phyloP scores from a whole-genome alignment of 2,113 vertebrate genomes.

The Mus pahari region DNA sequence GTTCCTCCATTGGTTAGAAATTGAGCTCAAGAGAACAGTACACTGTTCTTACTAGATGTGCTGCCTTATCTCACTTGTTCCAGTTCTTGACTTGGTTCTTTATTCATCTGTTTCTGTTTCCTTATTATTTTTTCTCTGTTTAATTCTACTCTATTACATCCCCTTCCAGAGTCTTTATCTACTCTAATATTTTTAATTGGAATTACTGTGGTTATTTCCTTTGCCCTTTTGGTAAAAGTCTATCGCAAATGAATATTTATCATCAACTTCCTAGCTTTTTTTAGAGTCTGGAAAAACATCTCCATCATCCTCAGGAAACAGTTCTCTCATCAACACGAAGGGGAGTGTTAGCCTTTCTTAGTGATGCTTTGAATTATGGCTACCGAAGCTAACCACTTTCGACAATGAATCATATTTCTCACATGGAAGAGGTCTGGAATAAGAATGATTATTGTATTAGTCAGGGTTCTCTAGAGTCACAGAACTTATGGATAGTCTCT shows the following conservation, averaged over 20 bases:
- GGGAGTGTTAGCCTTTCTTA: background rate
- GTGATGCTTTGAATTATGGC: background rate
- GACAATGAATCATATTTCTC: rapidly evolving
- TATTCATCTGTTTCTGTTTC: background rate
- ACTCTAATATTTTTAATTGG: background rate
- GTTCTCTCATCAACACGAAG: background rate
- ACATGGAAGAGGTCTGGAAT: background rate
- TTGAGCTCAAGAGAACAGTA: rapidly evolving
- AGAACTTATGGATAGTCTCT: too few relatives aligned
- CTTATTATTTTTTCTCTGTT: background rate
- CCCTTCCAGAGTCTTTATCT: background rate
- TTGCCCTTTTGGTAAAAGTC: background rate
- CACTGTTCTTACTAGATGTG: rapidly evolving
- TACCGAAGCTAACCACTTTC: background rate
- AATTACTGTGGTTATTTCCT: background rate
- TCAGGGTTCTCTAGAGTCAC: too few relatives aligned
- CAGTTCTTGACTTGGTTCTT: background rate
- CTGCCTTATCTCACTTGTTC: background rate
- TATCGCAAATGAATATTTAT: background rate
- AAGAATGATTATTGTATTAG: too few relatives aligned
- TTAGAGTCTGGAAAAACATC: background rate
- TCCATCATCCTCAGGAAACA: background rate
- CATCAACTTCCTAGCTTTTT: background rate
- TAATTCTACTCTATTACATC: background rate
- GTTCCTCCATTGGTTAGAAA: background rate